Conservation (phyloP, 2,797 vertebrate genomes). For the Antennarius maculatus region DNA sequence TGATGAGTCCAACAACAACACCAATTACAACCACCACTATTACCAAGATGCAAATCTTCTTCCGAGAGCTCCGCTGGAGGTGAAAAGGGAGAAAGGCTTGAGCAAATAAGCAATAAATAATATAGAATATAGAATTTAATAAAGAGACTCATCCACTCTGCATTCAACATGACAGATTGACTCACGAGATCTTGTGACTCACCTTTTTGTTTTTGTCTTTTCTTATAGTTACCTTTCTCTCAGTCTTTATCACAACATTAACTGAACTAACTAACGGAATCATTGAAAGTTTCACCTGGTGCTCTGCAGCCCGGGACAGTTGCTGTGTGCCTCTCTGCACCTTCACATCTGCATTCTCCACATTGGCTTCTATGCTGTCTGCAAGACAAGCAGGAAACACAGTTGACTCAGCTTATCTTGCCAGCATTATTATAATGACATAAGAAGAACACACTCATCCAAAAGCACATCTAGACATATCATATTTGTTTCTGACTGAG, state of each 20-base stretch:
- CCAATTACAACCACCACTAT: slow-evolving; percentile 77
- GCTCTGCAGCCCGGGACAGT: slow-evolving; percentile 86
- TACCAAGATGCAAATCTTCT: slow-evolving; percentile 92
- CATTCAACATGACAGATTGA: too few species aligned
- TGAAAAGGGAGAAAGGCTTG: background rate
- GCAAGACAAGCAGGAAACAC: slow-evolving; percentile 22
- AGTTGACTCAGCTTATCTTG: too few species aligned
- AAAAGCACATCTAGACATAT: too few species aligned
- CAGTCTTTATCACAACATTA: slow-evolving; percentile 1
- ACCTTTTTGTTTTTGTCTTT: background rate
- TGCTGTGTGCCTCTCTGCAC: slow-evolving; percentile 93
- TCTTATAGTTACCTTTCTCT: background rate
- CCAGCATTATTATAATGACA: too few species aligned
- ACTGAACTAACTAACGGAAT: slow-evolving; percentile 8
- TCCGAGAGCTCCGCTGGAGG: slow-evolving; percentile 87
- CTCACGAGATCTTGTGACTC: too few species aligned
- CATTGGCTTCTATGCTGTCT: slow-evolving; percentile 96
- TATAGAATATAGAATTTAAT: background rate
- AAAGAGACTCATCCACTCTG: background rate
- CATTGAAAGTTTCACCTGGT: slow-evolving; percentile 85
- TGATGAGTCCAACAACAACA: slow-evolving; percentile 81
- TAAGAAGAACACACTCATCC: too few species aligned
- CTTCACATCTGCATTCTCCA: slow-evolving; percentile 87
- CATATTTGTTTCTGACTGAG: background rate
- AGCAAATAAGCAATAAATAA: background rate